phyloP scores from a whole-genome alignment of 2,888 invertebrate genomes.

The Drosophila villosipedis region DNA sequence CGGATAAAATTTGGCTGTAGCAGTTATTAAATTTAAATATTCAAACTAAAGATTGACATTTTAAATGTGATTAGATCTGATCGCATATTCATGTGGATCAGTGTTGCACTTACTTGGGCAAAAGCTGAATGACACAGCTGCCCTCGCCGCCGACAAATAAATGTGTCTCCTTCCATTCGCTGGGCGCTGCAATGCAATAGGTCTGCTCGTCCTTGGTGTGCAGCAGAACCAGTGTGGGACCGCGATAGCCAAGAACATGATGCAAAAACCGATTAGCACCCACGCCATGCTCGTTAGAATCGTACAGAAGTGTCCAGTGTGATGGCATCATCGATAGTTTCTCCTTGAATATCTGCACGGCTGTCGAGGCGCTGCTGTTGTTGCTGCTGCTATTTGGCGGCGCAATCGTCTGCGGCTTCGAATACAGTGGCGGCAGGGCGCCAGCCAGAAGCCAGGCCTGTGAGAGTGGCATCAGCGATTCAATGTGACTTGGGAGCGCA shows the following conservation, averaged over 20 bases:
- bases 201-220: slow-evolving; percentile 88
- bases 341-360: slow-evolving; percentile 87
- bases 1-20: background rate
- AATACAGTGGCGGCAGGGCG: slow-evolving; percentile 88
- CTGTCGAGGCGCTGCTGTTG: slow-evolving; percentile 77
- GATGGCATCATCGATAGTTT: slow-evolving; percentile 90
- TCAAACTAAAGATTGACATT: background rate
- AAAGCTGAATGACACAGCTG: slow-evolving; percentile 90
- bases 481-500: slow-evolving; percentile 44
- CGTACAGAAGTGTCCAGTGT: slow-evolving; percentile 94
- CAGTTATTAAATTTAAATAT: background rate
- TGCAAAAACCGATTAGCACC: slow-evolving; percentile 95
- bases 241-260: slow-evolving; percentile 90
- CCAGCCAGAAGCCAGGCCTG: slow-evolving; percentile 90
- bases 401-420: slow-evolving; percentile 85
- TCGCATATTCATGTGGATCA: background rate
- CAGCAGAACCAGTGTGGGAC: slow-evolving; percentile 88
- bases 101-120: slow-evolving; percentile 87
- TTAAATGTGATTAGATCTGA: background rate
- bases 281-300: slow-evolving; percentile 93
- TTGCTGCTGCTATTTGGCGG: slow-evolving; percentile 59
- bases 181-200: slow-evolving; percentile 91
- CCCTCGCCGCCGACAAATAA: slow-evolving; percentile 94
- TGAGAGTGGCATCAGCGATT: slow-evolving; percentile 87
- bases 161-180: slow-evolving; percentile 95